Conservation (phyloP, 30 jellyfish, hydroid and myxozoan species). For the Nemopilema nomurai region DNA sequence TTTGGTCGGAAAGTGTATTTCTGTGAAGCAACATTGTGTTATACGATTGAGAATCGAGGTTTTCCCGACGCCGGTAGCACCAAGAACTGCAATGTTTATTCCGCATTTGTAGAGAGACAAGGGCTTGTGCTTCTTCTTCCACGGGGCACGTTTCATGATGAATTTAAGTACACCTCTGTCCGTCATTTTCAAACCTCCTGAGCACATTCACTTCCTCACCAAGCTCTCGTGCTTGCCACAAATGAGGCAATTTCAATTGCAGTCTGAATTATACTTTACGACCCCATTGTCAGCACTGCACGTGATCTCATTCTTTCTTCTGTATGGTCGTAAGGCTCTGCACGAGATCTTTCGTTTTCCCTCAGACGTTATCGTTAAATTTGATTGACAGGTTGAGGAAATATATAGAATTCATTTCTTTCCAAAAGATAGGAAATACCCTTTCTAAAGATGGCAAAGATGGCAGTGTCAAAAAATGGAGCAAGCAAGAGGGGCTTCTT, state of each 20-base stretch:
- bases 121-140: conserved; percentile 8
- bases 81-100: conserved; percentile 45
- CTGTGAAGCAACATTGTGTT: not conserved
- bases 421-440: no score
- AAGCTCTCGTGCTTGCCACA: not conserved
- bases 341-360: not conserved
- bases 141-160: not conserved
- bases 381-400: no score
- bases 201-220: not conserved
- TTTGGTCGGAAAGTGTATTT: conserved; percentile 3
- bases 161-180: conserved; percentile 2
- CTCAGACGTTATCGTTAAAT: no score
- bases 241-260: not conserved
- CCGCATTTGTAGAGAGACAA: not conserved
- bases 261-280: not conserved
- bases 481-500: no score
- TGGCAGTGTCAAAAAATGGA: no score
- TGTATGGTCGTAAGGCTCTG: not conserved
- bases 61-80: conserved; percentile 56
- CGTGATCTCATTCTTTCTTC: not conserved
- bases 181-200: not conserved
- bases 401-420: no score
- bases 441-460: no score
- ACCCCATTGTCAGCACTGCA: not conserved
- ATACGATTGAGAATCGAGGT: conserved; percentile 46